Conservation (phyloP, 1,140 invertebrate genomes). For the Cherax quadricarinatus region DNA sequence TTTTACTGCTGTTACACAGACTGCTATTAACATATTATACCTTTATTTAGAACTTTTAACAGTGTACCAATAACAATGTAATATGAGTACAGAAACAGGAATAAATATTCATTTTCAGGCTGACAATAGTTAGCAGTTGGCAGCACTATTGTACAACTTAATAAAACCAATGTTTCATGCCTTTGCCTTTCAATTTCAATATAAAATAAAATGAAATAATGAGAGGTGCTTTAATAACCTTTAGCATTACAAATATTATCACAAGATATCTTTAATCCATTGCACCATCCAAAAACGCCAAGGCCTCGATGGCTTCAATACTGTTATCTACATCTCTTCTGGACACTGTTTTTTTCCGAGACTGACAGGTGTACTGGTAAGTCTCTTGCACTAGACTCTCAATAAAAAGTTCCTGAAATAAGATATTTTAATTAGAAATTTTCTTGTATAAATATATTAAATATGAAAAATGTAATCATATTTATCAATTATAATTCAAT, state of each 20-base stretch:
- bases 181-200: not conserved
- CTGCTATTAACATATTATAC: too few relatives aligned
- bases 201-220: not conserved
- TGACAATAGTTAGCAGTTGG: too few relatives aligned
- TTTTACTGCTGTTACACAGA: too few relatives aligned
- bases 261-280: conserved; percentile 23
- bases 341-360: conserved; percentile 89
- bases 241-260: not conserved
- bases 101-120: too few relatives aligned
- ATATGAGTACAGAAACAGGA: too few relatives aligned
- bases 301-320: conserved; percentile 84
- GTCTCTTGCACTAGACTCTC: conserved; percentile 87
- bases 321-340: conserved; percentile 87
- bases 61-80: too few relatives aligned
- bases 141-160: too few relatives aligned
- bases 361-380: conserved; percentile 83
- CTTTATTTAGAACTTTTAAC: too few relatives aligned
- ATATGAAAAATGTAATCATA: too few relatives aligned
- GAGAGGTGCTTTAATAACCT: not conserved
- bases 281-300: conserved; percentile 88
- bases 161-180: too few relatives aligned
- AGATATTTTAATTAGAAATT: conserved; percentile 78
- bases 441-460: too few relatives aligned
- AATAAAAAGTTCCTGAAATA: conserved; percentile 86
- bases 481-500: too few relatives aligned